Percentiles rank a stretch among this genome's conserved stretches.
Evolutionary conservation across 2,888 invertebrate genomes (phyloP).

Genomic region (Tyria jacobaeae): DNA sequence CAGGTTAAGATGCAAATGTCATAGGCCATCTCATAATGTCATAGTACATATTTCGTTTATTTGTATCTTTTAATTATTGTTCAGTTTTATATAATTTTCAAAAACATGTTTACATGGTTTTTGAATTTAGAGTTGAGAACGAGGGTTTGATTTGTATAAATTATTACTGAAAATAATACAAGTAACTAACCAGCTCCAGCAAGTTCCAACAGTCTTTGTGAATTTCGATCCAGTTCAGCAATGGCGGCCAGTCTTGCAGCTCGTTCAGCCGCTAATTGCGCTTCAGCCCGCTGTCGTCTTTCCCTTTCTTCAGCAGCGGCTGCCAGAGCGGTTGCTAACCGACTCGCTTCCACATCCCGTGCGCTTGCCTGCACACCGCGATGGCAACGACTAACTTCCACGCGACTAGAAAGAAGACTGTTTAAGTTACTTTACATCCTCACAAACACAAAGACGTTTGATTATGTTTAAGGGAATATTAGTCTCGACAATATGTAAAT

Average conservation of each 20-base stretch:
- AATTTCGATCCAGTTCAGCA: constrained; percentile 91
- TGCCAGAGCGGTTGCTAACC: constrained; percentile 87
- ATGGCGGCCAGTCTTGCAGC: constrained; percentile 91
- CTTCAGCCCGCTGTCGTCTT: constrained; percentile 86
- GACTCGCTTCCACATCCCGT: constrained; percentile 88
- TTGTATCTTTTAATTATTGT: no score
- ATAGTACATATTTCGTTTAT: no score
- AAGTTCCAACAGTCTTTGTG: constrained; percentile 89
- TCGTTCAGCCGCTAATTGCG: constrained; percentile 89
- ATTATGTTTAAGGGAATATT: no score
- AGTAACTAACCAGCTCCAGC: constrained; percentile 78
- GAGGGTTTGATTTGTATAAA: no score
- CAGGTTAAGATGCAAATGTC: no score
- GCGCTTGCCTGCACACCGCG: constrained; percentile 89
- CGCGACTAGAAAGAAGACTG: constrained; percentile 54
- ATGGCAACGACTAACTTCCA: constrained; percentile 82
- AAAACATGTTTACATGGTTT: no score
- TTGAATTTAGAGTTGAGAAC: no score
- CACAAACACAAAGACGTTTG: background rate
- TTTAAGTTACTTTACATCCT: background rate
- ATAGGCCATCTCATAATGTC: no score
- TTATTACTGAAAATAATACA: background rate
- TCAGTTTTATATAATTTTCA: no score
- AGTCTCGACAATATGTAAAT: no score
- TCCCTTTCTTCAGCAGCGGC: constrained; percentile 88